A percentile compares a stretch with the other conserved stretches of the same genome.
Conservation (phyloP, 2,113 vertebrate species). For the Abramis brama region DNA sequence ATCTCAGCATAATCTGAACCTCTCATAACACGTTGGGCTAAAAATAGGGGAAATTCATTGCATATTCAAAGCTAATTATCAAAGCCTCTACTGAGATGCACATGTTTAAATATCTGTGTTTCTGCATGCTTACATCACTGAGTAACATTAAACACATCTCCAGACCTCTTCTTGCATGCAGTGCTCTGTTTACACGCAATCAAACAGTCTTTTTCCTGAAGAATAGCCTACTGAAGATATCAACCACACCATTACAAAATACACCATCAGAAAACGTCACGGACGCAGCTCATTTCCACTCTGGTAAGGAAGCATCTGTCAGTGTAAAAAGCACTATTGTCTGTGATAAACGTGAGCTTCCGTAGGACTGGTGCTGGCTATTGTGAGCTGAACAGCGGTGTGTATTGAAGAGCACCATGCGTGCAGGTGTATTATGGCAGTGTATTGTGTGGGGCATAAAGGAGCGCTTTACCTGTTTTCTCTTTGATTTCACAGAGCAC, state of each 20-base stretch:
- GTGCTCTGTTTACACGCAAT: neutral
- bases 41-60: too few relatives aligned
- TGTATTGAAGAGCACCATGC: slow-evolving; percentile 11
- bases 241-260: neutral
- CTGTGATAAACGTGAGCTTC: neutral
- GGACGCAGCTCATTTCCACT: slow-evolving; percentile 6
- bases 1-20: neutral
- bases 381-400: neutral
- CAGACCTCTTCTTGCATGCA: neutral
- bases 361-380: slow-evolving; percentile 9
- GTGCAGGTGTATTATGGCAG: neutral
- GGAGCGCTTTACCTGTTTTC: slow-evolving; percentile 83
- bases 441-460: neutral
- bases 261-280: neutral
- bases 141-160: neutral
- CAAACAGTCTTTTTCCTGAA: neutral
- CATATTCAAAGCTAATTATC: neutral
- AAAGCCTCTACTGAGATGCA: neutral
- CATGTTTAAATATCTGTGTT: neutral
- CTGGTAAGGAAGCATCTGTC: slow-evolving; percentile 16
- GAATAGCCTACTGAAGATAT: neutral
- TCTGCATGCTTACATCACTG: neutral
- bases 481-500: slow-evolving; percentile 90
- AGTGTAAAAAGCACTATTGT: neutral
- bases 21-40: neutral